Conservation (phyloP, 2,113 vertebrate genomes). For the Crotalus helleri region DNA sequence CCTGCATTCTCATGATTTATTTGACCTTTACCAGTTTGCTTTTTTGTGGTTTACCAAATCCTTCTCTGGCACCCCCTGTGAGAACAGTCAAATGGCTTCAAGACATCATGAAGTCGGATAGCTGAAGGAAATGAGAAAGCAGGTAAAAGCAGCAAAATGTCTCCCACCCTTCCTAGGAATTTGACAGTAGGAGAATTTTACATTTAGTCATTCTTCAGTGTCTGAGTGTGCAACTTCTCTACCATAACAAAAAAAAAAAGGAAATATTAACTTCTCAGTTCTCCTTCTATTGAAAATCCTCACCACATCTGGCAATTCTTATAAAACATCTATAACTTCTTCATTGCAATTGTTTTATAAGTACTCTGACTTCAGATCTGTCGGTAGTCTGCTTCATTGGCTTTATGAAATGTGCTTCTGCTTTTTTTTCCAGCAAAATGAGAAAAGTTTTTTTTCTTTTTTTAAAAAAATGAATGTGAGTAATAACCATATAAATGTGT, state of each 20-base stretch:
- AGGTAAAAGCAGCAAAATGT: slow-evolving; percentile 4
- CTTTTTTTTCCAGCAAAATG: slow-evolving; percentile 14
- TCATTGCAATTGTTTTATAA: slow-evolving; percentile 29
- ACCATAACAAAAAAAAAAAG: background rate
- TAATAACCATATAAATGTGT: background rate
- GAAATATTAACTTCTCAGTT: background rate
- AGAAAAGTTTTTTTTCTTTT: background rate
- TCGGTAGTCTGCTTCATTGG: slow-evolving; percentile 32
- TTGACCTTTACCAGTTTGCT: slow-evolving; percentile 32
- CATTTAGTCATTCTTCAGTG: background rate
- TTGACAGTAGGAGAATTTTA: background rate
- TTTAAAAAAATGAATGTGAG: background rate
- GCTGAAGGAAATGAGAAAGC: background rate
- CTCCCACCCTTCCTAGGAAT: slow-evolving; percentile 9
- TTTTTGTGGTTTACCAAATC: slow-evolving; percentile 10
- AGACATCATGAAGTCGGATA: background rate
- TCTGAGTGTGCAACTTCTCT: background rate
- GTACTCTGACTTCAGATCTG: slow-evolving; percentile 12
- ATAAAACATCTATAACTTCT: slow-evolving; percentile 20
- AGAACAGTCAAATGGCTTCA: slow-evolving; percentile 29
- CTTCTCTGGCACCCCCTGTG: slow-evolving; percentile 15
- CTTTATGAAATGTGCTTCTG: slow-evolving; percentile 26
- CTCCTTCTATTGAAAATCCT: slow-evolving; percentile 30
- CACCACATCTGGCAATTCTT: slow-evolving; percentile 24
- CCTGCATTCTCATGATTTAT: slow-evolving; percentile 11